Base-by-base conservation (phyloP, 2,888 invertebrate genomes). In the Andrena chrysosceles region DNA sequence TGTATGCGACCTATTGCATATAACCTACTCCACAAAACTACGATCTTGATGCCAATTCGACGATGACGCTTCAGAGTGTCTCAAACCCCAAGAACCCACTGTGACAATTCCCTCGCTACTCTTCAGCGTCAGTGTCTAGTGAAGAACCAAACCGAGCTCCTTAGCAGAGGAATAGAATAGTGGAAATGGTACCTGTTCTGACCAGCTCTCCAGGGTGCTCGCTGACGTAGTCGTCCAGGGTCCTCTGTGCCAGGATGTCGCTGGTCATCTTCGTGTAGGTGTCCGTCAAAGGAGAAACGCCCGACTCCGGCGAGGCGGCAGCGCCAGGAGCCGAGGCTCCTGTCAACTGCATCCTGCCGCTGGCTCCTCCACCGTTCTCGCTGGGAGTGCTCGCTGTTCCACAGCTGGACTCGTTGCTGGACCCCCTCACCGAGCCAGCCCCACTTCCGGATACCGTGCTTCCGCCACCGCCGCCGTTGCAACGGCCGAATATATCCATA, bases 191-290 rank as follows among this genome's bases (percentile, higher is more conserved):
- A 89, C 98, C 96, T 52, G 99, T 99, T 91, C 98, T 95, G 89
- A 99, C 98, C 90, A 99, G 95, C 94, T 99, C 99, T 48, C 98
- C 98, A 5, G 98, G 98, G 94, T 98, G 98, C 93, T 98, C 98
- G 80, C 97, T 97, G 85, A 98, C 95, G 92, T 98, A 97, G 93
- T 98, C 98, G 69, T 97, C 98, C 82, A 98, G 95, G 7, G 98
- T 97, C 87, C 98, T 95, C 94, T 98, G 98, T 8, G 98, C 97
- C 89, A 98, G 95, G 93, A 98, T 98, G 94, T 98, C 98, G 10
- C 98, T 98, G 88, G 98, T 98, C 96, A 98, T 97, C 95, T 97
- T 97, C 26, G 93, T 93, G 79, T 93, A 94, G 60, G 94, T 93
- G 84, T 94, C 94, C 81, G 94, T 91, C 70, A 94, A 90, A 35